Evolutionary conservation across 2,888 invertebrate species (phyloP).

Genomic region (Heliconius cydno): DNA sequence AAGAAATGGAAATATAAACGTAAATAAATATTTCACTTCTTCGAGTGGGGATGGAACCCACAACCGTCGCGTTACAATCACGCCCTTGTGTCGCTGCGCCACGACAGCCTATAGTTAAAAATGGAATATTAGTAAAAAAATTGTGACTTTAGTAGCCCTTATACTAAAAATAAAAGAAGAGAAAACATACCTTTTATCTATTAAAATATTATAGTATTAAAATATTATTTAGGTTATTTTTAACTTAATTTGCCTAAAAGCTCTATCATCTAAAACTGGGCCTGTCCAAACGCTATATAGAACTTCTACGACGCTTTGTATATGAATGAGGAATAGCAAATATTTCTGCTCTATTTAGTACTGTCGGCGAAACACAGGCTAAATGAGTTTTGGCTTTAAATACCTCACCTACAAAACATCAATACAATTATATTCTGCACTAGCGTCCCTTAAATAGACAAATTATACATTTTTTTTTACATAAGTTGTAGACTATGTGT

Average conservation of each 20-base stretch:
- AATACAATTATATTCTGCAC: no score
- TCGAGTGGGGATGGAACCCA: no score
- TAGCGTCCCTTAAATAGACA: no score
- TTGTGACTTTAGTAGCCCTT: background rate
- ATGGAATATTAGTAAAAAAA: no score
- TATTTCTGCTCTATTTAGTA: constrained; percentile 10
- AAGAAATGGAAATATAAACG: no score
- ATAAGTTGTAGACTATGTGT: no score
- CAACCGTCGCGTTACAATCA: no score
- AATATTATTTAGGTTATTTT: background rate
- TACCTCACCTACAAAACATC: background rate
- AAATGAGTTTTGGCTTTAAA: background rate
- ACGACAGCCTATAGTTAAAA: no score
- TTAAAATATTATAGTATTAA: background rate
- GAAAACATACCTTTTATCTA: background rate
- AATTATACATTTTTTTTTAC: no score
- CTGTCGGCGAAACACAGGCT: background rate
- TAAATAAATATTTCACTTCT: no score
- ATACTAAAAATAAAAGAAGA: background rate
- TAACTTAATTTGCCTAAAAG: background rate
- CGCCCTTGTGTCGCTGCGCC: no score
- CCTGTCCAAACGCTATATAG: background rate
- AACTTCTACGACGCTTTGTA: constrained; percentile 7
- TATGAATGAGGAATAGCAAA: background rate
- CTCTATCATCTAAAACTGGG: background rate